Conservation (phyloP, 2,797 vertebrate genomes). For the Scolopax rusticola region DNA sequence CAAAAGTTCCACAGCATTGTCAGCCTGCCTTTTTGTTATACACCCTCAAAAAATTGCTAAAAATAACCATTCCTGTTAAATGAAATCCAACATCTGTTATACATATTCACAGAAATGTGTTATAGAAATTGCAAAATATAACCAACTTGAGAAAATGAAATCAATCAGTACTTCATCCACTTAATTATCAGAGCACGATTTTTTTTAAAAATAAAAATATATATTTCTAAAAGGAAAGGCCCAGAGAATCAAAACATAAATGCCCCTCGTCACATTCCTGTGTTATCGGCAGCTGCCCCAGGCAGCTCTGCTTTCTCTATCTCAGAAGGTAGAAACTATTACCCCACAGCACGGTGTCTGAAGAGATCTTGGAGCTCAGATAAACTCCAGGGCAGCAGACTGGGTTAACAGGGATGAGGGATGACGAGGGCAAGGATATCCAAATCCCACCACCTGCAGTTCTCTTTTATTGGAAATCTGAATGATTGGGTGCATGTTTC, state of each 20-base stretch:
- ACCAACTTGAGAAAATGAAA: not conserved
- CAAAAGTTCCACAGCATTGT: not conserved
- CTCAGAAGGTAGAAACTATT: slow-evolving; percentile 62
- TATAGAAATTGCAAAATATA: not conserved
- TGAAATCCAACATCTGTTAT: not conserved
- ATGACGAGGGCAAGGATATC: slow-evolving; percentile 35
- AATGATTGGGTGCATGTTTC: slow-evolving; percentile 60
- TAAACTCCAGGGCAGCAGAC: slow-evolving; percentile 63
- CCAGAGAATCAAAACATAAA: not conserved
- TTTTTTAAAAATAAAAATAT: not conserved
- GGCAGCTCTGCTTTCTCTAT: slow-evolving; percentile 39
- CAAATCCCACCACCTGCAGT: slow-evolving; percentile 33
- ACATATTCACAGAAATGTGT: not conserved
- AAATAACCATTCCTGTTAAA: not conserved
- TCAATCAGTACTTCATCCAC: not conserved
- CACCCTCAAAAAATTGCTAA: not conserved
- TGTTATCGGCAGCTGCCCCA: slow-evolving; percentile 52
- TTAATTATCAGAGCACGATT: not conserved
- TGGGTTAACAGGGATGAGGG: slow-evolving; percentile 53
- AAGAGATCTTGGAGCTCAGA: slow-evolving; percentile 50
- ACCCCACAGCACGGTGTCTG: slow-evolving; percentile 39
- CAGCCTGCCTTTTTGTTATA: not conserved
- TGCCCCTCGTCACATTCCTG: not conserved
- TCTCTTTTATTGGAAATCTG: slow-evolving; percentile 32
- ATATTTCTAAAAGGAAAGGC: slow-evolving; percentile 1